Base-by-base conservation (phyloP, 2,888 invertebrate genomes). In the Chrysotoxum bicinctum region DNA sequence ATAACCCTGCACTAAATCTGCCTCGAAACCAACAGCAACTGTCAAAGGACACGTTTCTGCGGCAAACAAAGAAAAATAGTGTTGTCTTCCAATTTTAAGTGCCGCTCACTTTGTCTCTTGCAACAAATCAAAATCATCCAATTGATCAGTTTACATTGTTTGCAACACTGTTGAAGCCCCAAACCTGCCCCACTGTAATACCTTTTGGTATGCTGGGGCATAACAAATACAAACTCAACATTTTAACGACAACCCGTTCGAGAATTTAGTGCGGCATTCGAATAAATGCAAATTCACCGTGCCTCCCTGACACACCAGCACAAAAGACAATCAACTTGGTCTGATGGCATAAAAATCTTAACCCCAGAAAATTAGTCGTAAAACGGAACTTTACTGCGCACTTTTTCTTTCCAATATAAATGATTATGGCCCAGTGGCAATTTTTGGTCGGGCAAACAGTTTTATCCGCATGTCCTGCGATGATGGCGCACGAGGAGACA, bases 321-420 rank as follows among this genome's bases (percentile, higher is more conserved):
- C 10, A 26, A 26, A 26, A 16, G 40, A 52, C 37, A 68, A 79
- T 1, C 43, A 43, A 62, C 26, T 23, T 70, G 30, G 14, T 35
- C 16, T 30, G 45, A 32, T 54, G 62, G 48, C 50, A 73, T 85
- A 85, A 80, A 80, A 85, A 79, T 81, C 85, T 86, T 81, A 81
- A 87, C 73, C 80, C 81, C 84, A 81, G 84, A 78, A 87, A 87
- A 87, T 87, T 87, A 87, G 84, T 87, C 87, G 87, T 87, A 87
- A 87, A 87, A 81, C 9, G 1, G 16, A 35, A 48, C 16, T 87
- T 87, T 87, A 87, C 87, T 80, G 84, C 66, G 80, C 73, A 78
- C 87, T 64, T 87, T 87, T 54, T n/a, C n/a, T n/a, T 81, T 73
- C 74, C 85, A 81, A 86, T 86, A 86, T 86, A 86, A 86, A 86